Evolutionary conservation across 2,888 invertebrate species (phyloP), one percentile per base, ranked within the genome.

Genomic region (Zelleria hepariella): DNA sequence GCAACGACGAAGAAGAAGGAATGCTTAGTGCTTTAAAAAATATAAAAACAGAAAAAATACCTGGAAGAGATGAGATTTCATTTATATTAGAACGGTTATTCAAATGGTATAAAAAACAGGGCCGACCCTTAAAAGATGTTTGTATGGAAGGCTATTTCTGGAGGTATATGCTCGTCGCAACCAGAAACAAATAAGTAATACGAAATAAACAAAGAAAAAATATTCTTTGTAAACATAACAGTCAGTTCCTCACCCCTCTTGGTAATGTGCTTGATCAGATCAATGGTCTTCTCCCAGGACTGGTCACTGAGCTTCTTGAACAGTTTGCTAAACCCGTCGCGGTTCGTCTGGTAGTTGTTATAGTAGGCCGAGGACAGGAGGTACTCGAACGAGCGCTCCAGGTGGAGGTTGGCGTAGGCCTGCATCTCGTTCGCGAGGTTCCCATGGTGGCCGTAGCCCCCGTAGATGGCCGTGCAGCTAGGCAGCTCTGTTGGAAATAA

Each of bases 251-350:
- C 90, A 76, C 96, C 96, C 70, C 96, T 93, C 77, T 91, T 91
- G 0, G 94, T 90, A 48, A 95, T 90, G 75, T 94, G 94, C 74
- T 96, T 94, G 68, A 95, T 94, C n/a, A 95, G 70, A 8, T 93
- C 92, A 68, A 95, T 92, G 32, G 92, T 90, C 69, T 94, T 92
- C 18, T 92, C 91, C 93, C 95, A 96, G 5, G 93, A 87, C 10
- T 91, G 85, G 67, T 96, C 95, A 0, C 95, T 94, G 8, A 95
- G 79, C 61, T 91, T 91, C 67, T 91, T 91, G 85, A 94, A 95
- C 8, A 95, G 78, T 71, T 93, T 93, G 67, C 92, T 91, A 80
- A 96, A 95, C 3, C 96, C 96, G 23, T 89, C 91, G 27, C 96
- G 90, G 80, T 94, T 93, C 26, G 92, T 92, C 72, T 93, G 91